A percentile compares a stretch with the other conserved stretches of the same genome.
Conservation (phyloP, 2,113 vertebrate species). For the Ochotona princeps region DNA sequence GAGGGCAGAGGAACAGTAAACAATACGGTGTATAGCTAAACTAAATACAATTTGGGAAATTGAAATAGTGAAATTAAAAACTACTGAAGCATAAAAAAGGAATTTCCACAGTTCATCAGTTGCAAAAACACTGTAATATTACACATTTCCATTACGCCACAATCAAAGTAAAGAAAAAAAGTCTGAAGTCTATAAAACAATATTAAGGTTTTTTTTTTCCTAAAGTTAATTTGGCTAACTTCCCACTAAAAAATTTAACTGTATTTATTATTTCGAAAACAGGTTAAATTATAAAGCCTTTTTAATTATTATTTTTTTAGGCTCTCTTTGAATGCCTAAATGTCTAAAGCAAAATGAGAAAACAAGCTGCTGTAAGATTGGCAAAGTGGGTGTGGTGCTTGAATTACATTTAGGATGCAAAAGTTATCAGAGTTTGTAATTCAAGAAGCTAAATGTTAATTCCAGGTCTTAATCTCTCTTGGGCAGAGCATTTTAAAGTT, state of each 20-base stretch:
- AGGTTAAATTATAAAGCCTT: neutral
- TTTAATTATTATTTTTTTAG: neutral
- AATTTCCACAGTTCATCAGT: constrained; percentile 76
- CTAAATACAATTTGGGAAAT: constrained; percentile 82
- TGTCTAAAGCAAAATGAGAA: neutral
- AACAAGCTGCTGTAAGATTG: neutral
- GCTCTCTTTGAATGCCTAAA: neutral
- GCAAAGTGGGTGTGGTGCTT: neutral
- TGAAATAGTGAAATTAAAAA: constrained; percentile 85
- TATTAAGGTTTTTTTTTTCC: neutral
- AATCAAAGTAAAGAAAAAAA: constrained; percentile 46
- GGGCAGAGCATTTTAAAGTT: neutral
- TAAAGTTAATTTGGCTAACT: neutral
- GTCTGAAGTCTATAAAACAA: neutral
- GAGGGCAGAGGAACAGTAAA: constrained; percentile 73
- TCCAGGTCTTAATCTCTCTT: neutral
- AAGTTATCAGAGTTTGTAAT: neutral
- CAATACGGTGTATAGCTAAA: constrained; percentile 66
- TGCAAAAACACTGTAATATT: constrained; percentile 67
- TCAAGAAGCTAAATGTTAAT: neutral
- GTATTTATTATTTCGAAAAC: neutral
- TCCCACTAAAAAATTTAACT: constrained; percentile 31
- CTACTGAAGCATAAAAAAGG: constrained; percentile 81
- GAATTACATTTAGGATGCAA: neutral
- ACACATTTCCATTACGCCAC: constrained; percentile 38